Percentiles rank a stretch among this genome's conserved stretches.
These are phyloP conservation scores for Ammospiza caudacuta DNA, from an alignment of 2,113 vertebrate genomes.

Conservation along the genomic window DNA sequence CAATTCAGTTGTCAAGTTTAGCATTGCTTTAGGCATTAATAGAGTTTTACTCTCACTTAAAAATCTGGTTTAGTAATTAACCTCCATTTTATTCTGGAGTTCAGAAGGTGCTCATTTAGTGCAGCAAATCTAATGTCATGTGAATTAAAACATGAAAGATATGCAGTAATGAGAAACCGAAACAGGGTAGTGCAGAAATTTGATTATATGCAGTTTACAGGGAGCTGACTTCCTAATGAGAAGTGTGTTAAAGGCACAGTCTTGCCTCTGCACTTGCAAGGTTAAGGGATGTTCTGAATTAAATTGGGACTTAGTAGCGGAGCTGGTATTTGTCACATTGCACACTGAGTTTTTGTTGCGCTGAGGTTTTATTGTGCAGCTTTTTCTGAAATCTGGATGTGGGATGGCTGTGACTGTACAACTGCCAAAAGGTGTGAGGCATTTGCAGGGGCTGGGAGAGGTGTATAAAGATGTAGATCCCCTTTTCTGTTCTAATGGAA, in stretches of 20 bases:
- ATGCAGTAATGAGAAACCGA: constrained; percentile 21
- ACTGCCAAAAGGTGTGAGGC: not conserved
- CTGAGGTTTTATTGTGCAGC: not conserved
- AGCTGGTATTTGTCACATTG: not conserved
- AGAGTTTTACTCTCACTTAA: constrained; percentile 62
- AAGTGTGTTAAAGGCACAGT: not conserved
- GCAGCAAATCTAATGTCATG: constrained; percentile 33
- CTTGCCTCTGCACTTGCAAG: not conserved
- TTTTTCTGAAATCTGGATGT: not conserved
- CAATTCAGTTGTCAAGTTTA: constrained; percentile 57
- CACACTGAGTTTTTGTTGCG: not conserved
- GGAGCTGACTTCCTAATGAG: not conserved
- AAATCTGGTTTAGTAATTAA: constrained; percentile 68
- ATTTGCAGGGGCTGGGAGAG: not conserved
- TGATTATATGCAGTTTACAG: not conserved
- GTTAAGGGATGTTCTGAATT: not conserved
- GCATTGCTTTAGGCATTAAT: constrained; percentile 62
- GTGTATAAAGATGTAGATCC: not conserved
- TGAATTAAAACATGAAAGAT: constrained; percentile 63
- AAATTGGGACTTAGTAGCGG: not conserved
- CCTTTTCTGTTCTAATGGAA: not conserved
- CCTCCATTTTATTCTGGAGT: constrained; percentile 40
- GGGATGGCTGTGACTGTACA: not conserved
- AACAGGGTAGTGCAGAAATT: constrained; percentile 39
- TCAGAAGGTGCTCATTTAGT: constrained; percentile 50